Conservation (phyloP, 2,888 invertebrate species). For the Rhaphigaster nebulosa region DNA sequence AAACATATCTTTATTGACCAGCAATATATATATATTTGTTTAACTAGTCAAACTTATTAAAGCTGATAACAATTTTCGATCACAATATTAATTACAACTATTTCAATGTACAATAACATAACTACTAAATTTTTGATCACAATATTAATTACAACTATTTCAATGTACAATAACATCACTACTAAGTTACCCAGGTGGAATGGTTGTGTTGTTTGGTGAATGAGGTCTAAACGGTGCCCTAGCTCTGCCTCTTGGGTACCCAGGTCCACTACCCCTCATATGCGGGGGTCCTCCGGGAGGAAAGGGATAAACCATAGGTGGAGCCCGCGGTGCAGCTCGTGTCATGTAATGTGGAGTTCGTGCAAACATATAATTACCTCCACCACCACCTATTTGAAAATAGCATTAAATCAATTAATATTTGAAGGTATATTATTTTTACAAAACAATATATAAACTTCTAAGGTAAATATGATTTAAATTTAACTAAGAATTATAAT, state of each 20-base stretch:
- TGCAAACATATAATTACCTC: conserved; percentile 61
- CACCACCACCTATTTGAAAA: conserved; percentile 15
- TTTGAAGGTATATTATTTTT: too few species aligned
- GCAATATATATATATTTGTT: background rate
- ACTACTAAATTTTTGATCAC: background rate
- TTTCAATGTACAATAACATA: background rate
- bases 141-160: background rate
- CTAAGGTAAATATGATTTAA: too few species aligned
- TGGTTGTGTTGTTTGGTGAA: conserved; percentile 54
- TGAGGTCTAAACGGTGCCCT: conserved; percentile 51
- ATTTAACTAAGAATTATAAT: too few species aligned
- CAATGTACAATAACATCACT: background rate
- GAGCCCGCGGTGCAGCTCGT: conserved; percentile 28
- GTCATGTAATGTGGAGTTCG: conserved; percentile 41
- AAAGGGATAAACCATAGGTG: conserved; percentile 50
- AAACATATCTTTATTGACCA: background rate
- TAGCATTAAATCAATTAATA: background rate
- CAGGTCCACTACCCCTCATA: conserved; percentile 33
- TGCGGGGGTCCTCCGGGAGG: conserved; percentile 60
- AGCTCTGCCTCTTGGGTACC: conserved; percentile 24
- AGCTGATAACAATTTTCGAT: background rate
- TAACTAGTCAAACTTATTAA: background rate
- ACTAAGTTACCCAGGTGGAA: conserved; percentile 49
- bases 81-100: background rate
- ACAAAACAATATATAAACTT: too few species aligned